These are phyloP conservation scores for Gallinago jamesoni DNA, from an alignment of 2,113 vertebrate species.

Conservation along the genomic window DNA sequence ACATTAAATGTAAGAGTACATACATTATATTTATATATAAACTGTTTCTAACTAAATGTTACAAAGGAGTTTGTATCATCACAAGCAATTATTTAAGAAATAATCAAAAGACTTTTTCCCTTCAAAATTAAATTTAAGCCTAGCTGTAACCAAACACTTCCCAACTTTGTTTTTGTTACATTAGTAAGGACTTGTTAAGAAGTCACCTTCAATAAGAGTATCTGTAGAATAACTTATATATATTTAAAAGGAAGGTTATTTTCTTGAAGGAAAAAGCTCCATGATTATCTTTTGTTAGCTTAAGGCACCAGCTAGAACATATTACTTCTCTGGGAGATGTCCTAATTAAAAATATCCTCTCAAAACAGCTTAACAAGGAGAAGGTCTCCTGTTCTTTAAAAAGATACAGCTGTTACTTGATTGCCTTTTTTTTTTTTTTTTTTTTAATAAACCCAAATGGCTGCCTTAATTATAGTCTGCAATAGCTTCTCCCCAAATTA, in stretches of 20 bases:
- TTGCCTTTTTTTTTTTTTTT: not conserved
- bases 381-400: not conserved
- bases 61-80: conserved; percentile 3
- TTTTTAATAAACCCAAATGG: not conserved
- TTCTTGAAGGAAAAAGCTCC: not conserved
- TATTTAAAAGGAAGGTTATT: not conserved
- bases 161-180: not conserved
- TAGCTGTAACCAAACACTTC: not conserved
- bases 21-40: conserved; percentile 31
- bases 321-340: not conserved
- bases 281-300: not conserved
- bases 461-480: conserved; percentile 36
- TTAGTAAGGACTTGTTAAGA: not conserved
- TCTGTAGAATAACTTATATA: not conserved
- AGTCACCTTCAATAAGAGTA: not conserved
- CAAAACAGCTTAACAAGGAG: not conserved
- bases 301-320: not conserved
- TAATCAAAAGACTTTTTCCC: not conserved
- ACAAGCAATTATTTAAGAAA: conserved; percentile 29
- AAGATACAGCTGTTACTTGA: not conserved
- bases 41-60: not conserved
- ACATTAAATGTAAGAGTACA: not conserved
- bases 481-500: conserved; percentile 11
- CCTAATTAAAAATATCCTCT: not conserved
- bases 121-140: conserved; percentile 7